Percentiles rank a stretch among this genome's conserved stretches.
These are phyloP conservation scores for Sylvilagus bachmani DNA, from an alignment of 2,113 vertebrate genomes.

Conservation along the genomic window DNA sequence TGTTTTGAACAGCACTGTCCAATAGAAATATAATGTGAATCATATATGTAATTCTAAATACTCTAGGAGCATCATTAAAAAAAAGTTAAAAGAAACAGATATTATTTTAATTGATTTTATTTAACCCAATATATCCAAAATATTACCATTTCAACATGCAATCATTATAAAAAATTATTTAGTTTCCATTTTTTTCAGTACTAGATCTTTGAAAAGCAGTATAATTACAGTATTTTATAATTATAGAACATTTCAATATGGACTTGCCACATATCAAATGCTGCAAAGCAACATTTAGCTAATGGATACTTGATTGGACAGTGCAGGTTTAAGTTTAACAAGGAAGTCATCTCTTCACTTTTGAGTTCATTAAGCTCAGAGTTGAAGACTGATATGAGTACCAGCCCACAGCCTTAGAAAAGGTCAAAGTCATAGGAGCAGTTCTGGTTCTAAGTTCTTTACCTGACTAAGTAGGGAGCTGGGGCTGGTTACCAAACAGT, in stretches of 20 bases:
- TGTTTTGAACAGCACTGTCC: background rate
- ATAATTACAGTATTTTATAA: background rate
- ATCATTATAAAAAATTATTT: constrained; percentile 55
- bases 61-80: background rate
- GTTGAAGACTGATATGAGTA: background rate
- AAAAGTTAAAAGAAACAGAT: constrained; percentile 30
- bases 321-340: background rate
- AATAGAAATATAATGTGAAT: background rate
- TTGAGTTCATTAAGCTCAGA: background rate
- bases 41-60: background rate
- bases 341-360: background rate
- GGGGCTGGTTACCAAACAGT: background rate
- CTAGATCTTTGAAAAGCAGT: background rate
- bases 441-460: background rate
- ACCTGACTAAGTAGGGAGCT: background rate
- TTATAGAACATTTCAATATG: background rate
- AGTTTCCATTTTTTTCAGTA: background rate
- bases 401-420: background rate
- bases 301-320: background rate
- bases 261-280: background rate
- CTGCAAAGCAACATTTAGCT: background rate
- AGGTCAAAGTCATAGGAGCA: background rate
- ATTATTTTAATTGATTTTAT: constrained; percentile 63
- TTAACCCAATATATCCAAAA: constrained; percentile 63
- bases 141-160: constrained; percentile 53